phyloP scores from a whole-genome alignment of 2,888 invertebrate genomes.

The Artemia sinica region DNA sequence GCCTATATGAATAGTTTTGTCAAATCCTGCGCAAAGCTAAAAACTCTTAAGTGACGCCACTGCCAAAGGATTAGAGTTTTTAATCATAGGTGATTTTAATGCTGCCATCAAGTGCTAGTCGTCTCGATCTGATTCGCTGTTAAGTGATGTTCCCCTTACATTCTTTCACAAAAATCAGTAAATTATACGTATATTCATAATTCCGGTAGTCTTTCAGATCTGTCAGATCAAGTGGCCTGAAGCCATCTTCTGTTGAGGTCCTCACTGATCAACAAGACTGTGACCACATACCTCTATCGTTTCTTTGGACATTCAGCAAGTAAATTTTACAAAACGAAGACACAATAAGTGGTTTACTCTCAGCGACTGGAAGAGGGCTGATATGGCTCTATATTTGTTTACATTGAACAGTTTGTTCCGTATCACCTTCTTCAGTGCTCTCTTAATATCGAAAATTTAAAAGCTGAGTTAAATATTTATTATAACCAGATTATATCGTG shows the following conservation, averaged over 20 bases:
- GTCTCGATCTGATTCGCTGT: neutral
- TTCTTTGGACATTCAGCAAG: conserved; percentile 2
- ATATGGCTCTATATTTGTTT: conserved; percentile 8
- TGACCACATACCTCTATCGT: neutral
- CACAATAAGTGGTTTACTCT: neutral
- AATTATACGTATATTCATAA: neutral
- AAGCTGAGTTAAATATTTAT: too few species aligned
- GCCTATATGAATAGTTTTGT: too few species aligned
- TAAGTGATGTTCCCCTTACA: neutral
- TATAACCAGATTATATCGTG: too few species aligned
- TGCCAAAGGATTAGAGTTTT: too few species aligned
- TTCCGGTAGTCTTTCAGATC: neutral
- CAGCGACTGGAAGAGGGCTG: neutral
- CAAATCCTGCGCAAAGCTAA: too few species aligned
- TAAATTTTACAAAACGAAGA: neutral
- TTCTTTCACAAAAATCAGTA: neutral
- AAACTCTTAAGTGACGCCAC: too few species aligned
- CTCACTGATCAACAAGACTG: neutral
- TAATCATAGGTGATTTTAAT: conserved; percentile 1
- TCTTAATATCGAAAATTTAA: too few species aligned
- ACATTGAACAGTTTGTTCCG: neutral
- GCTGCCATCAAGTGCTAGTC: neutral
- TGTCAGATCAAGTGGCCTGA: neutral
- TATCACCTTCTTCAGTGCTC: neutral
- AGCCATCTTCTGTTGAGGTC: neutral